Evolutionary conservation across 1,140 invertebrate species (phyloP).

Genomic region (Listronotus oregonensis): DNA sequence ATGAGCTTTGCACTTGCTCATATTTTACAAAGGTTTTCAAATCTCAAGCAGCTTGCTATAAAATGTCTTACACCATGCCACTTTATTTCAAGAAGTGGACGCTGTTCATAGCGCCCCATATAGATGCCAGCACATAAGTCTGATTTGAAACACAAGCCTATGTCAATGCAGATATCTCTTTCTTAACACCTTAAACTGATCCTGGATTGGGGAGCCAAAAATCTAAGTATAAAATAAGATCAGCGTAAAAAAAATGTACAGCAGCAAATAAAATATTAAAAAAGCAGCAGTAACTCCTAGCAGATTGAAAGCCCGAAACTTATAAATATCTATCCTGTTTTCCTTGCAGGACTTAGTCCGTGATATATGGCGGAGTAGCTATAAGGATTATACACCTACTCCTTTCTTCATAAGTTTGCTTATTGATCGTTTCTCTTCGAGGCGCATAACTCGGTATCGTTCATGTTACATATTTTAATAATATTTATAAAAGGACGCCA

Average conservation of each 20-base stretch:
- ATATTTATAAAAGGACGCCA: slow-evolving; percentile 73
- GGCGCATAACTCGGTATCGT: slow-evolving; percentile 52
- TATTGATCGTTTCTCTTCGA: slow-evolving; percentile 46
- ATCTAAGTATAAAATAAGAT: too few relatives aligned
- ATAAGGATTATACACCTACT: slow-evolving; percentile 59
- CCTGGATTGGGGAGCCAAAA: too few relatives aligned
- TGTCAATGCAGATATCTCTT: too few relatives aligned
- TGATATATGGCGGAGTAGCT: slow-evolving; percentile 58
- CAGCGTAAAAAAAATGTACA: slow-evolving; percentile 17
- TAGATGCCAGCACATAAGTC: too few relatives aligned
- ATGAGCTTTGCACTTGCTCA: too few relatives aligned
- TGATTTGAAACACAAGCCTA: too few relatives aligned
- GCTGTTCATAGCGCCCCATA: too few relatives aligned
- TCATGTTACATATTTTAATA: slow-evolving; percentile 68
- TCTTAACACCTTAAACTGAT: too few relatives aligned
- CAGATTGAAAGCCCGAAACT: slow-evolving; percentile 50
- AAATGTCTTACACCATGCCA: too few relatives aligned
- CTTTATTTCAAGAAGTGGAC: too few relatives aligned
- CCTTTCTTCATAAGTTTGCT: slow-evolving; percentile 58
- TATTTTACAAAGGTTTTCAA: too few relatives aligned
- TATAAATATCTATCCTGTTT: slow-evolving; percentile 59
- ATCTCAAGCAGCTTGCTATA: too few relatives aligned
- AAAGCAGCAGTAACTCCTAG: slow-evolving; percentile 18
- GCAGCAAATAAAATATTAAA: slow-evolving; percentile 32
- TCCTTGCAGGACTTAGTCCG: slow-evolving; percentile 56